phyloP scores from a whole-genome alignment of 2,113 vertebrate genomes.

The Machaerirhynchus nigripectus region DNA sequence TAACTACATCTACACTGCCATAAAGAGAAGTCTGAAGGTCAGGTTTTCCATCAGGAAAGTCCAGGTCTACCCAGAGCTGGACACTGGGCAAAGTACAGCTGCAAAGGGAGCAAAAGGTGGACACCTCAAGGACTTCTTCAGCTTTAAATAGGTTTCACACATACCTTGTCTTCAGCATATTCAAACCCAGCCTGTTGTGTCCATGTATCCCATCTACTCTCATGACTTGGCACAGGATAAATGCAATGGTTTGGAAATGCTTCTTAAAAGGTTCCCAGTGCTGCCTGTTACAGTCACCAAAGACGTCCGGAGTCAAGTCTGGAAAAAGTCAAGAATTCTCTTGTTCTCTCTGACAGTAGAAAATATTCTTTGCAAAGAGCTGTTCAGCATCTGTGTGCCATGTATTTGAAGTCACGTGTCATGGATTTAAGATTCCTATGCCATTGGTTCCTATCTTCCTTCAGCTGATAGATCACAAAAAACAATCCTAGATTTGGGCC shows the following conservation, averaged over 20 bases:
- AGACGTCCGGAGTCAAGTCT: background rate
- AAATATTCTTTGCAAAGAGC: background rate
- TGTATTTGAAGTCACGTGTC: background rate
- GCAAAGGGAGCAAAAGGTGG: background rate
- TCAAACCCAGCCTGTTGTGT: background rate
- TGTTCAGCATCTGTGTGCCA: background rate
- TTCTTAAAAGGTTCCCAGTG: background rate
- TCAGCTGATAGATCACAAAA: background rate
- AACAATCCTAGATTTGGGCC: background rate
- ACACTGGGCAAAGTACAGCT: background rate
- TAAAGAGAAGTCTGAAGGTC: background rate
- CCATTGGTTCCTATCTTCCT: background rate
- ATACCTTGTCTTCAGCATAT: background rate
- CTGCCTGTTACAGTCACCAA: background rate
- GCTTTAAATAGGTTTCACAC: background rate
- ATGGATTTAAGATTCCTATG: background rate
- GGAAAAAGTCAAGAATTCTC: background rate
- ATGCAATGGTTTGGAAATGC: background rate
- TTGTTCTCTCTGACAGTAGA: background rate
- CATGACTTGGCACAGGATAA: background rate
- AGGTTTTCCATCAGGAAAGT: background rate
- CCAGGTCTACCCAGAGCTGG: background rate
- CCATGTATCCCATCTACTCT: background rate
- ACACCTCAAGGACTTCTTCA: background rate
- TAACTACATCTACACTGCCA: background rate